phyloP scores from a whole-genome alignment of 92 coral and sea anemone genomes.

The Epizoanthus scotinus region DNA sequence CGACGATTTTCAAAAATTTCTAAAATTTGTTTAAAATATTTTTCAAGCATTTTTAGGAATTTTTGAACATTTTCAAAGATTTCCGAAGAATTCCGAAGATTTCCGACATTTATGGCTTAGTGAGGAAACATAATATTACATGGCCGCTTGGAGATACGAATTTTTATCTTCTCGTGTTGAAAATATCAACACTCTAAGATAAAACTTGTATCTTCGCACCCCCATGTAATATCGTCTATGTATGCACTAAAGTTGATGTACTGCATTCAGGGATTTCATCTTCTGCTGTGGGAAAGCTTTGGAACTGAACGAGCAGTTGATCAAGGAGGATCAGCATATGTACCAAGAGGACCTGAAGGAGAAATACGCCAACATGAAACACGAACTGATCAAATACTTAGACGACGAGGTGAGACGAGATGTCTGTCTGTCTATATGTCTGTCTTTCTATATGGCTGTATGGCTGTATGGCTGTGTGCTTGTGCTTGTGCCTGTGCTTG shows the following conservation, averaged over 20 bases:
- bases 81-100: too few relatives aligned
- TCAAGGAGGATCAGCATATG: conserved; percentile 88
- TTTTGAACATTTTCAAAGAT: too few relatives aligned
- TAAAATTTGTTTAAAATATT: too few relatives aligned
- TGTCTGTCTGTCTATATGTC: background rate
- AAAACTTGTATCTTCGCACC: too few relatives aligned
- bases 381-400: conserved; percentile 78
- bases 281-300: conserved; percentile 87
- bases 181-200: too few relatives aligned
- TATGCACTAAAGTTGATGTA: background rate
- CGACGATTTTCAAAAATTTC: too few relatives aligned
- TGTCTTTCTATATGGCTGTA: background rate
- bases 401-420: conserved; percentile 71
- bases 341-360: conserved; percentile 94
- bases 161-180: too few relatives aligned
- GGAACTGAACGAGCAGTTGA: conserved; percentile 87
- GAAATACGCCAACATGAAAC: conserved; percentile 76
- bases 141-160: too few relatives aligned
- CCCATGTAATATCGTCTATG: too few relatives aligned
- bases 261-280: conserved; percentile 75
- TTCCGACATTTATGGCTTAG: too few relatives aligned
- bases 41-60: too few relatives aligned
- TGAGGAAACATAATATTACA: too few relatives aligned
- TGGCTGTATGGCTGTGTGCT: background rate
- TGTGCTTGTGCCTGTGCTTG: background rate